These are phyloP conservation scores for Acanthurus tractus DNA, from an alignment of 2,797 vertebrate genomes.

Conservation along the genomic window DNA sequence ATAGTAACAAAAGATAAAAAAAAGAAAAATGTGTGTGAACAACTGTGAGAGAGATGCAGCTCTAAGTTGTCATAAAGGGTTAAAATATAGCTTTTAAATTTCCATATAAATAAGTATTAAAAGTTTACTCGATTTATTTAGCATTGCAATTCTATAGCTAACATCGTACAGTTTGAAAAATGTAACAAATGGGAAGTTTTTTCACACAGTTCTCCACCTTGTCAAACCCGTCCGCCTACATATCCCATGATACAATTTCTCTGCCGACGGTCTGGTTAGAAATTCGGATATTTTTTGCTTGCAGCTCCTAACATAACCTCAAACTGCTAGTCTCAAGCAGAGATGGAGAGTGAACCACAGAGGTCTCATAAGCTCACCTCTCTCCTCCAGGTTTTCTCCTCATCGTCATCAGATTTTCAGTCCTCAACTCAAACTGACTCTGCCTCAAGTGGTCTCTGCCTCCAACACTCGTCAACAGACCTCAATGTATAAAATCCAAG, in stretches of 20 bases:
- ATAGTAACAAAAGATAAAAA: neutral
- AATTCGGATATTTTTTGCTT: no score
- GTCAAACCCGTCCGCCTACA: neutral
- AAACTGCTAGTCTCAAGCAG: neutral
- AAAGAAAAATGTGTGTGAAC: no score
- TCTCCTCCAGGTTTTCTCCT: neutral
- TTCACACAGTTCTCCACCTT: no score
- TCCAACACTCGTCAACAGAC: no score
- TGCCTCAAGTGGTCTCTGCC: no score
- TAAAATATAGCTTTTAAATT: no score
- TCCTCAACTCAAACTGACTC: no score
- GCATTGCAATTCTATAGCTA: neutral
- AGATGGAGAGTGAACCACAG: neutral
- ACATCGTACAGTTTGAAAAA: neutral
- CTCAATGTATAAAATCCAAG: no score
- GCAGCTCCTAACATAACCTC: no score
- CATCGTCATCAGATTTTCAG: no score
- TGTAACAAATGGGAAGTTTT: no score
- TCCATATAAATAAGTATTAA: neutral
- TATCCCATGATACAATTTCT: neutral
- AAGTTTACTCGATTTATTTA: neutral
- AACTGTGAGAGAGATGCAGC: neutral
- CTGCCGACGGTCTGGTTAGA: no score
- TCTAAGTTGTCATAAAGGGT: neutral
- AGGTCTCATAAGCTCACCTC: neutral